Evolutionary conservation across 2,888 invertebrate genomes (phyloP).

Genomic region (Timema podura): DNA sequence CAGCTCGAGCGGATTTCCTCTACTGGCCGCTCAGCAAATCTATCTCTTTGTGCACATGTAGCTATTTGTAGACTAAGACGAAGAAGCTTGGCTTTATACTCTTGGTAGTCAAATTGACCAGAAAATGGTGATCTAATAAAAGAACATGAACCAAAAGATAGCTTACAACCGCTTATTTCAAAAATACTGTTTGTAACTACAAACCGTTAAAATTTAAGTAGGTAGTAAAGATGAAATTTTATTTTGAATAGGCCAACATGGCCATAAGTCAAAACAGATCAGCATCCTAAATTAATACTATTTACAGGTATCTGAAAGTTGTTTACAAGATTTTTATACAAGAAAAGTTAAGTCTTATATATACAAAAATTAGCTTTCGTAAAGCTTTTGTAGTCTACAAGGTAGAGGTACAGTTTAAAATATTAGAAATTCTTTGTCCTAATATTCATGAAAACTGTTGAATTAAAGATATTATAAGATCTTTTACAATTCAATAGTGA

Average conservation of each 20-base stretch:
- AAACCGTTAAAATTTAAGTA: not conserved
- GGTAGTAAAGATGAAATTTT: not conserved
- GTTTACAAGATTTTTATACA: too few species aligned
- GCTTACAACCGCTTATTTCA: not conserved
- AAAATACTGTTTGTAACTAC: not conserved
- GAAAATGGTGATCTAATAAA: slow-evolving; percentile 55
- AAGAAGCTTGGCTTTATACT: slow-evolving; percentile 67
- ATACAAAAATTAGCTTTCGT: too few species aligned
- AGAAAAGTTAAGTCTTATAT: too few species aligned
- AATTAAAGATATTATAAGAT: not conserved
- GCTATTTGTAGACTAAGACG: slow-evolving; percentile 81
- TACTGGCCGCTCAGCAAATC: slow-evolving; percentile 83
- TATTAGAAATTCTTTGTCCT: not conserved
- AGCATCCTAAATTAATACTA: too few species aligned
- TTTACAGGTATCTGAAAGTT: too few species aligned
- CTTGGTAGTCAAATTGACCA: slow-evolving; percentile 64
- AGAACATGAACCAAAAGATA: slow-evolving; percentile 13
- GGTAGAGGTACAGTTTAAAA: too few species aligned
- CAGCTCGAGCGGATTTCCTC: slow-evolving; percentile 70
- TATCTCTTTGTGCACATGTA: slow-evolving; percentile 84
- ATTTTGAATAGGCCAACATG: not conserved
- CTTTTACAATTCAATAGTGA: not conserved
- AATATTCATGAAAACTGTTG: not conserved
- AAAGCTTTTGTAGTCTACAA: too few species aligned
- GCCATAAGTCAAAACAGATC: too few species aligned